Evolutionary conservation across 2,113 vertebrate species (phyloP), one percentile per base, ranked within the genome.

Genomic region (Larimichthys crocea): DNA sequence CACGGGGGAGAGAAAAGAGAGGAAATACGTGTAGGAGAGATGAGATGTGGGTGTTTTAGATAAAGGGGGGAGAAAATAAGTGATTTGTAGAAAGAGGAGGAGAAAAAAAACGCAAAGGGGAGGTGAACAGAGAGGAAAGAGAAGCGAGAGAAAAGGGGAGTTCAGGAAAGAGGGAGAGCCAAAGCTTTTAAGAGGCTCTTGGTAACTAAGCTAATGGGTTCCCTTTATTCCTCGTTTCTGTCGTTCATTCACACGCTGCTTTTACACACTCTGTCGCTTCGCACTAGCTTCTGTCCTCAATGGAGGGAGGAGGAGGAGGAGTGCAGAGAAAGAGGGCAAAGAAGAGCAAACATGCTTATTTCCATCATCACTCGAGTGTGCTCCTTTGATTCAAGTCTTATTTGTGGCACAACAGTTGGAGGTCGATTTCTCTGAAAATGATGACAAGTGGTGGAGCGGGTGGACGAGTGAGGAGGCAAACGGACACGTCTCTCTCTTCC

Each of bases 141-240:
- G 7, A 9, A 40, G 29, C 46, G 31, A 17, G 29, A 66, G n/a
- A 79, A 42, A 53, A 3, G 10, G 42, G 24, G 48, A 24, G 52
- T 3, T 4, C 46, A 85, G 70, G 69, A 66, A 19, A 24, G 35
- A 50, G 7, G 48, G 74, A 65, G 42, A 83, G 74, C 48, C 35
- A 24, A 79, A 48, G 82, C 69, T 79, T 89, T 88, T 55, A 80
- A 85, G 75, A 86, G 63, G 56, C 84, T 84, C 83, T 63, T 84
- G 74, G 80, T 82, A 74, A 88, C 82, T 56, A 65, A 87, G 78
- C 79, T 71, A 86, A 87, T 88, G 70, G 82, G 48, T 57, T 84
- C 67, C 70, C 78, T 90, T 89, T 78, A 80, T 85, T 88, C 64
- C 16, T 56, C 7, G 53, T 64, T 71, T 65, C 68, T 52, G 17